Evolutionary conservation across 2,888 invertebrate species (phyloP), one percentile per base, ranked within the genome.

Genomic region (Baccha elongata): DNA sequence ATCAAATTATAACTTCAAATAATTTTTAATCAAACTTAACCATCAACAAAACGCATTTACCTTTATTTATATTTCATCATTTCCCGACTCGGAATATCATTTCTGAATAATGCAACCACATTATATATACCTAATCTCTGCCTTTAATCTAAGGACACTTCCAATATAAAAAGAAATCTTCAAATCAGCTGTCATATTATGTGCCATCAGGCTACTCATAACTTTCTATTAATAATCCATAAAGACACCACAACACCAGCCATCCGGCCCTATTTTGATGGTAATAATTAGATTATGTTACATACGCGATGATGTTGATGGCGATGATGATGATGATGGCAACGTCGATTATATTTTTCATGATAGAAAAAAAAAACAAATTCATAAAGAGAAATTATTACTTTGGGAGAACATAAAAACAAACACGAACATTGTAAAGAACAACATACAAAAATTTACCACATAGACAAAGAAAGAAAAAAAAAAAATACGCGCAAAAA

Each of bases 371-470:
- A 53, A 1, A 52, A 32, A 17, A 46, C 67, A 71, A 75, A 67
- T 75, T 75, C 67, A 52, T 81, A 81, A 81, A 81, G 67, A 67
- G 60, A 67, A 81, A 76, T 81, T 76, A 81, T 75, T 75, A 62
- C 76, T 76, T 72, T 60, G 17, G 29, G 32, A 32, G 65, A 73
- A 48, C 67, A 76, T 72, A 76, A 81, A 81, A 62, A 62, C 58
- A 52, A 76, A 69, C 76, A 53, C 62, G 26, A 68, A 60, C 35
- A 19, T 26, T 10, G 19, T 15, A 11, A 29, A 37, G 8, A 26
- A 17, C n/a, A 26, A 53, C n/a, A n/a, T n/a, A 13, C 2, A 44
- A 48, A 60, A 37, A 37, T 23, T 21, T 40, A 23, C 37, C 58
- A 23, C 58, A 40, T 55, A 58, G 29, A 13, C 40, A 32, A 40